Percentiles rank a stretch among this genome's conserved stretches.
Conservation (phyloP, 30 jellyfish, hydroid and myxozoan species). For the Morbakka virulenta region DNA sequence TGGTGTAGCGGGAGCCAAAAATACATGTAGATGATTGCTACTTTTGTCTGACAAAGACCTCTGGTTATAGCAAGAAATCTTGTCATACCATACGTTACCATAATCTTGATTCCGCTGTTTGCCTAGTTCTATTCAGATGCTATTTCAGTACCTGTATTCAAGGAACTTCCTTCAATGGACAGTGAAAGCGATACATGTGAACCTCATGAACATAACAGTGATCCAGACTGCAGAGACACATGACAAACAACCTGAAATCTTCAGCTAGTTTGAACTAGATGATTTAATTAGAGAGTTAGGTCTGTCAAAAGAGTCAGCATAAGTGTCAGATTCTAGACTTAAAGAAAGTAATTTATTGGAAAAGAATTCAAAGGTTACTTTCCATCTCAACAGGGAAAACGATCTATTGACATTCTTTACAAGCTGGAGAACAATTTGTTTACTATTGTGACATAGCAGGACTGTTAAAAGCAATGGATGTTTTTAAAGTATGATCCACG, state of each 20-base stretch:
- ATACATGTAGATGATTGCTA: neutral
- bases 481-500: neutral
- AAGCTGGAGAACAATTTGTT: too few relatives aligned
- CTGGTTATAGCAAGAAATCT: neutral
- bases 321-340: neutral
- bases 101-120: neutral
- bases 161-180: too few relatives aligned
- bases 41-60: neutral
- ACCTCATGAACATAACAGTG: neutral
- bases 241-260: neutral
- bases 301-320: neutral
- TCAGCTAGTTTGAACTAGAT: neutral
- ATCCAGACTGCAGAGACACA: neutral
- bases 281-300: neutral
- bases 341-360: neutral
- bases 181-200: neutral
- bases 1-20: too few relatives aligned
- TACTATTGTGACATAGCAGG: too few relatives aligned
- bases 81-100: neutral
- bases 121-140: neutral
- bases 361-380: neutral
- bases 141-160: neutral
- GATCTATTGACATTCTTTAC: too few relatives aligned
- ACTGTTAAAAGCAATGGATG: too few relatives aligned
- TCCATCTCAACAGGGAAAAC: neutral